Conservation (phyloP, 1,140 invertebrate species). For the Acarapis woodi region DNA sequence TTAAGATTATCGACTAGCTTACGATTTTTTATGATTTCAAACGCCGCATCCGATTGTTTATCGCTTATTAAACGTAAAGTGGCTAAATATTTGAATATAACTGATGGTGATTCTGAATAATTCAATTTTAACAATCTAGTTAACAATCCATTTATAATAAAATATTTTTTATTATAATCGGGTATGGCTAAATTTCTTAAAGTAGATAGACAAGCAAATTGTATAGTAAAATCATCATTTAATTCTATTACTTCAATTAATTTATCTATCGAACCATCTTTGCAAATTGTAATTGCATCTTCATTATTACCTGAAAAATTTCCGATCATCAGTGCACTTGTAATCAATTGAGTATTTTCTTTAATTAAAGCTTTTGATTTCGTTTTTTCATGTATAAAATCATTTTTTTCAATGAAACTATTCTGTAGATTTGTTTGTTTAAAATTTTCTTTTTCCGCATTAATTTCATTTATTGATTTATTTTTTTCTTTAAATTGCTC, state of each 20-base stretch:
- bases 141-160: neutral
- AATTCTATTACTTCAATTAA: slow-evolving; percentile 15
- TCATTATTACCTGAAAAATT: no score
- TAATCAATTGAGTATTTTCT: no score
- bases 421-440: no score
- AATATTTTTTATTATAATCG: slow-evolving; percentile 14
- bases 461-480: no score
- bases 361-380: no score
- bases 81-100: slow-evolving; percentile 56
- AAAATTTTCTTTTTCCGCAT: no score
- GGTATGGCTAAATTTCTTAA: slow-evolving; percentile 53
- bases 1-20: slow-evolving; percentile 31
- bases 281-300: no score
- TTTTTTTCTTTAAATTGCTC: no score
- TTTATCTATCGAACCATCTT: no score
- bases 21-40: slow-evolving; percentile 24
- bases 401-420: no score
- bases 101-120: slow-evolving; percentile 29
- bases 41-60: slow-evolving; percentile 34
- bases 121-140: neutral
- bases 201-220: slow-evolving; percentile 49
- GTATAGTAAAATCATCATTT: slow-evolving; percentile 35
- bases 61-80: slow-evolving; percentile 55
- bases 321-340: no score
- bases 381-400: no score